phyloP scores from a whole-genome alignment of 2,113 vertebrate species.

The Regulus satrapa region DNA sequence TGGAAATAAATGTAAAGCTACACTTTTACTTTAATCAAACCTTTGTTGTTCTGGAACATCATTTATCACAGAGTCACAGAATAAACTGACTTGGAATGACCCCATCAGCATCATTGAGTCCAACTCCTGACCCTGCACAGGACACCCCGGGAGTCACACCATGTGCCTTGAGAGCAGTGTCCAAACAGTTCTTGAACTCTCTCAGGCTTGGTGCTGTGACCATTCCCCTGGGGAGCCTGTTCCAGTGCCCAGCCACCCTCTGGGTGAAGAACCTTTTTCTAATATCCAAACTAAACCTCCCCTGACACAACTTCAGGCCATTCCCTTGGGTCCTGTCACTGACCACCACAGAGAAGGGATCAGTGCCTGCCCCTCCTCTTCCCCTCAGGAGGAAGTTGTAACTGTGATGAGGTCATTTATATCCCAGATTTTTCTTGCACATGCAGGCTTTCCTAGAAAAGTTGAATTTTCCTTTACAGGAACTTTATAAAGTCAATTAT shows the following conservation, averaged over 20 bases:
- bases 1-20: not conserved
- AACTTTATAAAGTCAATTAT: not conserved
- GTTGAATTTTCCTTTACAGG: not conserved
- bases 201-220: not conserved
- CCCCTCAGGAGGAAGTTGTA: not conserved
- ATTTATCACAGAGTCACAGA: not conserved
- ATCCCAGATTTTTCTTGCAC: not conserved
- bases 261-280: not conserved
- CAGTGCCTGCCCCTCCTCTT: not conserved
- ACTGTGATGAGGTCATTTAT: not conserved
- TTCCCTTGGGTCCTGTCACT: accelerated
- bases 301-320: not conserved
- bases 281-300: not conserved
- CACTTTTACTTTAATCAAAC: not conserved
- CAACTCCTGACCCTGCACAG: not conserved
- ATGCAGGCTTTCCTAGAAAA: not conserved
- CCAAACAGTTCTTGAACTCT: not conserved
- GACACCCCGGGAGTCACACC: not conserved
- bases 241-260: not conserved
- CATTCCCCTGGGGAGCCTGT: not conserved
- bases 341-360: not conserved
- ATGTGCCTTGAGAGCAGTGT: accelerated
- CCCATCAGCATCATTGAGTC: no score
- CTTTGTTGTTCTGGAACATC: not conserved
- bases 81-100: not conserved